Base-by-base conservation (phyloP, 64 coral and sea anemone genomes). In the Hydrozoanthus tunicans region DNA sequence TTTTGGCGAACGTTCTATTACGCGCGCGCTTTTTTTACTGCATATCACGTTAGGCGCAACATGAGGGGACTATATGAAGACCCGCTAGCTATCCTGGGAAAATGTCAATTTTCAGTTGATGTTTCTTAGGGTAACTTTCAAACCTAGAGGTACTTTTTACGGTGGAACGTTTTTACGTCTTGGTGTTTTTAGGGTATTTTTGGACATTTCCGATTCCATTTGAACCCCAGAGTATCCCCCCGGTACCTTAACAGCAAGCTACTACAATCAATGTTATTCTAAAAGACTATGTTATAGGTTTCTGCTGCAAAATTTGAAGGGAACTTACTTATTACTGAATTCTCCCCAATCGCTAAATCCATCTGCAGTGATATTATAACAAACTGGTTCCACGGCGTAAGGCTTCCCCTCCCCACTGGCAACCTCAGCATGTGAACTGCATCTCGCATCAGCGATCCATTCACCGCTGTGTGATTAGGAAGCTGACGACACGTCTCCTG, bases 301-400 rank as follows among this genome's bases (percentile, higher is more conserved):
- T 75, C 6, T 51, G 26, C 25, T 75, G 8, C 25, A 27, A 75
- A 75, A 51, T 9, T 51, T 26, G 25, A 75, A 75, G 7, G 25
- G 72, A 10, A 52, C 72, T 75, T 26, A 75, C 72, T 43, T 26
- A 43, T 27, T 26, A 51, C 72, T 75, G 72, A 75, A 75, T 75
- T 75, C 20, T 75, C 72, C 27, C 25, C 27, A 75, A 75, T 26
- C 6, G 20, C 58, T 13, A 81, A 81, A 81, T 81, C 79, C 80
- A 83, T 65, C 14, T 83, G 80, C 26, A 83, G 13, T 14, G 80
- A 83, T 3, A 83, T 65, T 27, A 83, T n/a, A 43, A 83, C 9
- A 14, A 53, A 83, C 61, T 67, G 80, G 59, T 83, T 83, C 80
- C 80, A 83, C 2, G 80, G 62, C 8, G 80, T 67, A 83, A 66